These are phyloP conservation scores for Eurytoma californica DNA, from an alignment of 2,888 invertebrate species.

Conservation along the genomic window DNA sequence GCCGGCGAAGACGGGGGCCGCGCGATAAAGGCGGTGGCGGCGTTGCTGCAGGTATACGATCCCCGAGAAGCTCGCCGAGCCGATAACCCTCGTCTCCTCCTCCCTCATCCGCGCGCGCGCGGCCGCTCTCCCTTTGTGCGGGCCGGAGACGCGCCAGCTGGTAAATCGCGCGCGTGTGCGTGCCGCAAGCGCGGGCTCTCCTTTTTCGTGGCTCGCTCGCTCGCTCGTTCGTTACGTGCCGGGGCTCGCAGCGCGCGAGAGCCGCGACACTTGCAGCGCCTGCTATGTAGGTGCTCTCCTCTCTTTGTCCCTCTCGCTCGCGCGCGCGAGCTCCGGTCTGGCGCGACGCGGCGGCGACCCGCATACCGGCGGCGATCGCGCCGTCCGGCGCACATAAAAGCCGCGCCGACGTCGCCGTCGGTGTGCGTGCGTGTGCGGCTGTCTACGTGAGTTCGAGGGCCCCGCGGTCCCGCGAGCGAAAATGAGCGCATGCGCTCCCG, in stretches of 20 bases:
- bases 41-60: constrained; percentile 45
- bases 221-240: constrained; percentile 9
- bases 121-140: not conserved
- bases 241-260: not conserved
- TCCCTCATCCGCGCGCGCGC: constrained; percentile 21
- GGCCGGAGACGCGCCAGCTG: constrained; percentile 48
- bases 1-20: not conserved
- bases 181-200: not conserved
- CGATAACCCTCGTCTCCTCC: constrained; percentile 53
- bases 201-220: constrained; percentile 26
- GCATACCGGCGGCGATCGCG: constrained; percentile 41
- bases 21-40: constrained; percentile 15
- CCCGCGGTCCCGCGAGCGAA: constrained; percentile 27
- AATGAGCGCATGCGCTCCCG: constrained; percentile 46
- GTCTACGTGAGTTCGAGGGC: not conserved
- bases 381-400: constrained; percentile 17
- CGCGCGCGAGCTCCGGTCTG: constrained; percentile 15
- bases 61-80: constrained; percentile 51
- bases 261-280: too few relatives aligned
- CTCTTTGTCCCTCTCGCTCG: not conserved
- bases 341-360: constrained; percentile 40
- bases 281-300: not conserved
- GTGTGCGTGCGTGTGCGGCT: not conserved
- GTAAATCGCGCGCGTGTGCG: constrained; percentile 26
- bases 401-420: not conserved